Percentiles rank a stretch among this genome's conserved stretches.
phyloP scores from a whole-genome alignment of 2,113 vertebrate genomes.

The Monarcha castaneiventris region DNA sequence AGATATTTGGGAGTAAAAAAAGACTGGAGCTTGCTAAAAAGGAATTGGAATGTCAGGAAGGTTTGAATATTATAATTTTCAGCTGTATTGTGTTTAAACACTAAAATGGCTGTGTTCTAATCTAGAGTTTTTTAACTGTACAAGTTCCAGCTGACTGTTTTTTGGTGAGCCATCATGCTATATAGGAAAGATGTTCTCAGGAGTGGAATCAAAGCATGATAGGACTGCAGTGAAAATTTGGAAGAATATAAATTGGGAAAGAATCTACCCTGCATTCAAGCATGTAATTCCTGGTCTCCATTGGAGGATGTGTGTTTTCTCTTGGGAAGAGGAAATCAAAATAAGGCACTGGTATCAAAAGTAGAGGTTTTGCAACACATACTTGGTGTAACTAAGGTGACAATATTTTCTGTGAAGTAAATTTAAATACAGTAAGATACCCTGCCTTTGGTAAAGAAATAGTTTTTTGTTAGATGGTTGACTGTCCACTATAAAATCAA shows the following conservation, averaged over 20 bases:
- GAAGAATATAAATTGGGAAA: background rate
- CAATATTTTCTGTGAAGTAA: background rate
- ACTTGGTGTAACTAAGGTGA: background rate
- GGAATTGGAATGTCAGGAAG: background rate
- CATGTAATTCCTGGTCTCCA: background rate
- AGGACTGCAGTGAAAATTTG: constrained; percentile 7
- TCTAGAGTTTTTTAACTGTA: background rate
- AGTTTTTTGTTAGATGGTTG: background rate
- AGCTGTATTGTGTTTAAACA: background rate
- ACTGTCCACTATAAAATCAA: background rate
- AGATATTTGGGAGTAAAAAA: background rate
- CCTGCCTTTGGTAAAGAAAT: background rate
- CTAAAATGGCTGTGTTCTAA: background rate
- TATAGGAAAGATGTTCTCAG: background rate
- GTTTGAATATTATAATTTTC: background rate
- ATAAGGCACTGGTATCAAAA: background rate
- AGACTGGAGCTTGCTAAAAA: background rate
- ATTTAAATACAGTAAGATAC: background rate
- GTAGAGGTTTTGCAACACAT: background rate
- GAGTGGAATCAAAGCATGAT: background rate
- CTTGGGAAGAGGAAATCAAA: background rate
- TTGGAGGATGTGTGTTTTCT: background rate
- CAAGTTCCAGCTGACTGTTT: background rate
- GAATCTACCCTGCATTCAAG: background rate
- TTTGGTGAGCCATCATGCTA: background rate